phyloP scores from a whole-genome alignment of 2,797 vertebrate species.

The Euphonia xanthogaster region DNA sequence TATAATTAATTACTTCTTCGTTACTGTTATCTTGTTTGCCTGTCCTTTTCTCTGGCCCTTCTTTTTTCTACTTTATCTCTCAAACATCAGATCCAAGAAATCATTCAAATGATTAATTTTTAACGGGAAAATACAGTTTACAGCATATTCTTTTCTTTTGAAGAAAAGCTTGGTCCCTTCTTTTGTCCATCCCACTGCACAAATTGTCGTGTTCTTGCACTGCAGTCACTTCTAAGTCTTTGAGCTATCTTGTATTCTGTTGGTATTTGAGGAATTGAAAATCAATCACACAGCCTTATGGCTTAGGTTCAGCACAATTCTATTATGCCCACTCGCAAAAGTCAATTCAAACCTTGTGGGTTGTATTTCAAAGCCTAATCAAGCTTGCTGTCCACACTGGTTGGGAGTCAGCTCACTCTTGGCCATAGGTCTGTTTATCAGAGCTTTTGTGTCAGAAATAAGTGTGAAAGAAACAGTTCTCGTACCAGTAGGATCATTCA shows the following conservation, averaged over 20 bases:
- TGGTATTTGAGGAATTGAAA: conserved; percentile 61
- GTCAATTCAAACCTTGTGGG: conserved; percentile 53
- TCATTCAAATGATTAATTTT: conserved; percentile 8
- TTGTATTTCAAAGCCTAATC: conserved; percentile 63
- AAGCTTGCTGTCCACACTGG: conserved; percentile 27
- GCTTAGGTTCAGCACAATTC: conserved; percentile 50
- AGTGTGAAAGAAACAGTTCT: not conserved
- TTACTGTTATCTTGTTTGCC: conserved; percentile 10
- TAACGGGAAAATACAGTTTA: not conserved
- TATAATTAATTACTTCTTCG: conserved; percentile 43
- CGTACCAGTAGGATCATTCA: not conserved
- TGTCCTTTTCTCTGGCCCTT: not conserved
- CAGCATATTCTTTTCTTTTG: not conserved
- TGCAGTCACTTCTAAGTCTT: conserved; percentile 20
- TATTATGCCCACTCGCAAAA: conserved; percentile 53
- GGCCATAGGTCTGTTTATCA: conserved; percentile 18
- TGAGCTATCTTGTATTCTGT: conserved; percentile 27
- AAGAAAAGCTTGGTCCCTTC: not conserved
- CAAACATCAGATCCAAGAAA: not conserved
- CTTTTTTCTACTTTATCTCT: not conserved
- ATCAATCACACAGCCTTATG: conserved; percentile 50
- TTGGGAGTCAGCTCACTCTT: conserved; percentile 38
- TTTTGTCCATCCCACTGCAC: conserved; percentile 10
- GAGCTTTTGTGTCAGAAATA: conserved; percentile 12
- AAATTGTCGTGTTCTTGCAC: conserved; percentile 4